A percentile compares a stretch with the other conserved stretches of the same genome.
phyloP scores from a whole-genome alignment of 2,113 vertebrate species.

The Phainopepla nitens region DNA sequence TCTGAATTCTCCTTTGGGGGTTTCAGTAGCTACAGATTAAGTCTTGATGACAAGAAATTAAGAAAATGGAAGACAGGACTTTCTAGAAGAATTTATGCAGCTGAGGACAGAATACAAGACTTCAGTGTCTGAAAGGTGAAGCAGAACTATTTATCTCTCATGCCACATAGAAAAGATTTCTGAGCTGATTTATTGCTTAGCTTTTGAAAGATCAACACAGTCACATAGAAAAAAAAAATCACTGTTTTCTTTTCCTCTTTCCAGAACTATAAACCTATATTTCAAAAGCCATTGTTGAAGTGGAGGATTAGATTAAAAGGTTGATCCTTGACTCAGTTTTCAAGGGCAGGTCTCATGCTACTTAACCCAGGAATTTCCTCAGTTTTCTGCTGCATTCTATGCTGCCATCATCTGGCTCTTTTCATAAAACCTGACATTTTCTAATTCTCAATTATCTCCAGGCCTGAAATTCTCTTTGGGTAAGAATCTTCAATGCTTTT shows the following conservation, averaged over 20 bases:
- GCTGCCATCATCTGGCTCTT: conserved; percentile 71
- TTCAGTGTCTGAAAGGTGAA: background rate
- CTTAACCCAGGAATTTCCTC: background rate
- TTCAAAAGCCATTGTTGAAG: conserved; percentile 2
- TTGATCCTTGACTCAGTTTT: background rate
- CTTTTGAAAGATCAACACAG: background rate
- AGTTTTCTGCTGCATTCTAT: conserved; percentile 53
- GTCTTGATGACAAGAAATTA: background rate
- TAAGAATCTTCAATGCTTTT: background rate
- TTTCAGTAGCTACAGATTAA: background rate
- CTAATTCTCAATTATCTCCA: background rate
- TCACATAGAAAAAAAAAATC: background rate
- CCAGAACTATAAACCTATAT: background rate
- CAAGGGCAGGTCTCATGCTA: conserved; percentile 3
- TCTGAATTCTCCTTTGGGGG: background rate
- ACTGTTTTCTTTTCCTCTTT: background rate
- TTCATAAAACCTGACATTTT: background rate
- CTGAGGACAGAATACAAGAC: background rate
- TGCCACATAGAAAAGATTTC: background rate
- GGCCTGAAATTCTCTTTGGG: background rate
- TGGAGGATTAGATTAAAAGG: background rate
- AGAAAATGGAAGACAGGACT: background rate
- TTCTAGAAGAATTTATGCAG: background rate
- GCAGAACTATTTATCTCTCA: background rate
- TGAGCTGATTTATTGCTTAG: conserved; percentile 1